Evolutionary conservation across 2,888 invertebrate genomes (phyloP).

Genomic region (Drosophila macrothrix): DNA sequence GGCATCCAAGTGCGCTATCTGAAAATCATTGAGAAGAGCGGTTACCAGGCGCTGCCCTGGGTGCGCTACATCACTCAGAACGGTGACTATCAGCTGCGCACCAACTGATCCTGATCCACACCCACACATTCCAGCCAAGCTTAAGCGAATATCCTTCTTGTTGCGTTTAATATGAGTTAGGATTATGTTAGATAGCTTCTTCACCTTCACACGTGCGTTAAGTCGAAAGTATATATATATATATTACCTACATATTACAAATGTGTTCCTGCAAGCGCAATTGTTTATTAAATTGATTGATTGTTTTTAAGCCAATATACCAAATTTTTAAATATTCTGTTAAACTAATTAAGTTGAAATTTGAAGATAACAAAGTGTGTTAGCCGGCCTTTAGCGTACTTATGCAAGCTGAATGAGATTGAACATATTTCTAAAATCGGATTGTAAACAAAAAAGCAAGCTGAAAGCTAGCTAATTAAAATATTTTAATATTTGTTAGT

Average conservation of each 20-base stretch:
- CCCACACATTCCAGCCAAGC: constrained; percentile 71
- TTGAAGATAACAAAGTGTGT: neutral
- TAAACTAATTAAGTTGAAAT: neutral
- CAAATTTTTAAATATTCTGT: constrained; percentile 7
- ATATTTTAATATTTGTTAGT: neutral
- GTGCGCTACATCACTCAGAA: constrained; percentile 99
- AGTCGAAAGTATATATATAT: constrained; percentile 60
- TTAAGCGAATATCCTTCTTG: constrained; percentile 46
- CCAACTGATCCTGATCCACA: constrained; percentile 89
- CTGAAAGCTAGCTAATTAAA: neutral
- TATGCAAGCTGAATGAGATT: neutral
- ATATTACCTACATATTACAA: constrained; percentile 3
- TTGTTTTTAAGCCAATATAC: constrained; percentile 11
- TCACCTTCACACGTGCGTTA: constrained; percentile 63
- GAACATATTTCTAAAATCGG: neutral
- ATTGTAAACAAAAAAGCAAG: neutral
- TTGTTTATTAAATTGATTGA: constrained; percentile 9
- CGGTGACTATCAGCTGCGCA: constrained; percentile 98
- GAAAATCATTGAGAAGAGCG: constrained; percentile 98
- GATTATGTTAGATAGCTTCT: constrained; percentile 55
- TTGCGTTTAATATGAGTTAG: constrained; percentile 38
- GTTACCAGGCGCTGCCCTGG: constrained; percentile 99
- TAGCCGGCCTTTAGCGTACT: constrained; percentile 3
- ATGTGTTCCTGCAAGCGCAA: constrained; percentile 32
- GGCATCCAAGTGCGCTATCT: constrained; percentile 94